Evolutionary conservation across 2,888 invertebrate genomes (phyloP).

Genomic region (Cancer borealis): DNA sequence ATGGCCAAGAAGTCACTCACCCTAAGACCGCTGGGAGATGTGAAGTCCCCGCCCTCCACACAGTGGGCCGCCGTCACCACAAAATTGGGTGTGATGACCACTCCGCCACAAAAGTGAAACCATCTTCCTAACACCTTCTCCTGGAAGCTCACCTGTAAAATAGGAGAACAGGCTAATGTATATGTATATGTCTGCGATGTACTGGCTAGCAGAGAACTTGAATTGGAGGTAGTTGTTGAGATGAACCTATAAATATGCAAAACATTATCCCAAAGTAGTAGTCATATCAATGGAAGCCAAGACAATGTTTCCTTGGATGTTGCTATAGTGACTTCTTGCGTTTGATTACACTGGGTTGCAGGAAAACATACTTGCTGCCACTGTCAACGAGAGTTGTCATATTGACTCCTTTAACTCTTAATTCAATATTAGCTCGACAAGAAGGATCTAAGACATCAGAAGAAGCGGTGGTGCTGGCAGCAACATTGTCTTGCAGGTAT

Average conservation of each 20-base stretch:
- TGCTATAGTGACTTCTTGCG: too few species aligned
- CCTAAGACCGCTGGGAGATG: slow-evolving; percentile 61
- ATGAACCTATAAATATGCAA: too few species aligned
- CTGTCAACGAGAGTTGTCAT: background rate
- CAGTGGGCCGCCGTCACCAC: slow-evolving; percentile 68
- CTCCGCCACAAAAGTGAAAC: slow-evolving; percentile 69
- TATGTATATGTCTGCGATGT: too few species aligned
- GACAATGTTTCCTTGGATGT: too few species aligned
- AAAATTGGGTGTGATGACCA: slow-evolving; percentile 54
- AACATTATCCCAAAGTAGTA: too few species aligned
- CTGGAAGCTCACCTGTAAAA: slow-evolving; percentile 68
- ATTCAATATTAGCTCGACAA: background rate
- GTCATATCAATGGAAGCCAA: too few species aligned
- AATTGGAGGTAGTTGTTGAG: too few species aligned
- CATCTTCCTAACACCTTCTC: slow-evolving; percentile 58
- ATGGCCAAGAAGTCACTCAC: slow-evolving; percentile 7
- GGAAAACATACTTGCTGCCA: background rate
- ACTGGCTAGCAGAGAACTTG: background rate
- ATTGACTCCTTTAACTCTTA: background rate
- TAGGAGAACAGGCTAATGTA: background rate
- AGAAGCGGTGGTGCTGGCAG: too few species aligned
- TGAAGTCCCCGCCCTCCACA: slow-evolving; percentile 67
- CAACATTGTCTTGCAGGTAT: too few species aligned
- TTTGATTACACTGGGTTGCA: too few species aligned
- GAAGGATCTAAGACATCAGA: too few species aligned